Conservation (phyloP, 2,113 vertebrate genomes). For the Machaerirhynchus nigripectus region DNA sequence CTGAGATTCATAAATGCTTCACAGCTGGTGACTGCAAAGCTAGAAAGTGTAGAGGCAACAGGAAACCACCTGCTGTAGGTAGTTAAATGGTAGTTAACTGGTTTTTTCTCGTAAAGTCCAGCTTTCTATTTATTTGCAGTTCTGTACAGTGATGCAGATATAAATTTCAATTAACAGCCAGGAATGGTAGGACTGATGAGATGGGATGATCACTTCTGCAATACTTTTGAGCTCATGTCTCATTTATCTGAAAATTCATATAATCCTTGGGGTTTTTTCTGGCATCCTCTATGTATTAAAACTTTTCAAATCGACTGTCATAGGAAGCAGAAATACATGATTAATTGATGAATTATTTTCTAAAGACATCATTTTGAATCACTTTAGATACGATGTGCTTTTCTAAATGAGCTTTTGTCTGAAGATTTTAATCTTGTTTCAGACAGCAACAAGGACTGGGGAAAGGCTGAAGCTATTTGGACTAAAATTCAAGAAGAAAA, state of each 20-base stretch:
- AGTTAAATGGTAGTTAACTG: background rate
- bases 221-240: background rate
- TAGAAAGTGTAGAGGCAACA: background rate
- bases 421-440: conserved; percentile 18
- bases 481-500: conserved; percentile 97
- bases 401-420: background rate
- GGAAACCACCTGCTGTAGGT: background rate
- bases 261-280: background rate
- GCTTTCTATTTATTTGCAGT: background rate
- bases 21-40: background rate
- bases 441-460: conserved; percentile 82
- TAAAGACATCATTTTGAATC: background rate
- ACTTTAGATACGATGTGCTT: background rate
- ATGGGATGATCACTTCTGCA: background rate
- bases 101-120: background rate
- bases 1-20: background rate
- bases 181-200: background rate
- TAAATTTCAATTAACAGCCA: background rate
- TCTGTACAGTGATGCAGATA: background rate
- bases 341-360: background rate
- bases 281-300: background rate
- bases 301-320: background rate
- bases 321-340: background rate
- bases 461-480: conserved; percentile 84
- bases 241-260: background rate